Percentiles rank a stretch among this genome's conserved stretches.
Evolutionary conservation across 2,113 vertebrate species (phyloP).

Genomic region (Ictidomys tridecemlineatus): DNA sequence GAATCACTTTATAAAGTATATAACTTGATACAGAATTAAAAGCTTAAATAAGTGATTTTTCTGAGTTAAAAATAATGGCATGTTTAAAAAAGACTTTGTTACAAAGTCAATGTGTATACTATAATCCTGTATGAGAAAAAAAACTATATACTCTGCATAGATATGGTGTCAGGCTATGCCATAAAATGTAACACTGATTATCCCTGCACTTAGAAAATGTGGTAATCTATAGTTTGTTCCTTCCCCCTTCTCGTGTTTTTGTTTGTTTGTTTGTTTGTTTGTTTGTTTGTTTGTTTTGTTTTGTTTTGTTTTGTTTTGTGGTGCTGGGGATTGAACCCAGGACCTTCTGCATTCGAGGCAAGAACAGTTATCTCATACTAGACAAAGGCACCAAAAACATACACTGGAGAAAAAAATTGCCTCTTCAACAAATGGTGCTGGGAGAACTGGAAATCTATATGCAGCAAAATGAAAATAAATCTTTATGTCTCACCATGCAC

Average conservation of each 20-base stretch:
- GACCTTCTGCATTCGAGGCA: too few species aligned
- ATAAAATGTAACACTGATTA: conserved; percentile 44
- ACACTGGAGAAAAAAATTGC: too few species aligned
- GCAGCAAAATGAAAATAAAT: too few species aligned
- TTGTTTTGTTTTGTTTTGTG: too few species aligned
- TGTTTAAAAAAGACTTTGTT: conserved; percentile 52
- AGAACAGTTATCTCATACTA: too few species aligned
- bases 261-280: too few species aligned
- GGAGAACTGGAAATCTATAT: too few species aligned
- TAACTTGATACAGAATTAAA: conserved; percentile 38
- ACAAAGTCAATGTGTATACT: conserved; percentile 20
- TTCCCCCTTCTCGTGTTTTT: not conserved
- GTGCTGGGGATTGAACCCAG: too few species aligned
- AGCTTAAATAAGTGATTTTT: conserved; percentile 39
- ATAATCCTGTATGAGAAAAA: not conserved
- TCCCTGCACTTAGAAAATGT: not conserved
- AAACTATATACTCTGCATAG: conserved; percentile 6
- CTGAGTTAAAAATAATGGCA: conserved; percentile 12
- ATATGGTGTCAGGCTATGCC: not conserved
- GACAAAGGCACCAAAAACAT: too few species aligned
- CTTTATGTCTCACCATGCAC: too few species aligned
- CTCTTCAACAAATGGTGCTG: too few species aligned
- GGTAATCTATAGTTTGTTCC: not conserved
- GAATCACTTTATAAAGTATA: conserved; percentile 1
- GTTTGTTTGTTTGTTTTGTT: too few species aligned